Evolutionary conservation across 2,113 vertebrate species (phyloP).

Genomic region (Thamnaconus septentrionalis): DNA sequence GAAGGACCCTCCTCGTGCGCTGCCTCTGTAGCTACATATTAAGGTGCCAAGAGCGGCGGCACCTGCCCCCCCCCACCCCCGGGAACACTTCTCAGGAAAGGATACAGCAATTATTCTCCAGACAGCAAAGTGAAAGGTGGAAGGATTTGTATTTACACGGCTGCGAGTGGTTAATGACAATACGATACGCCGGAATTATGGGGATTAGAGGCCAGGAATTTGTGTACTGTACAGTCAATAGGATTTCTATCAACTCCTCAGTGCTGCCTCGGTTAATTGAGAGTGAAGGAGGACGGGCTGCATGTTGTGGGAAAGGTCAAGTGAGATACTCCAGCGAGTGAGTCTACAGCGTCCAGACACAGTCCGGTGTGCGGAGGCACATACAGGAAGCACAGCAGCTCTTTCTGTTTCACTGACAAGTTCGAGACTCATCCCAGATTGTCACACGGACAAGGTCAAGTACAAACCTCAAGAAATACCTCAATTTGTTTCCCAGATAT

Average conservation of each 20-base stretch:
- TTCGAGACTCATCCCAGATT: too few relatives aligned
- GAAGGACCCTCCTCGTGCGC: constrained; percentile 42
- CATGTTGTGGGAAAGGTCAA: constrained; percentile 26
- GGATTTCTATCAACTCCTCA: constrained; percentile 55
- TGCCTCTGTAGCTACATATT: constrained; percentile 38
- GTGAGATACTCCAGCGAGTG: background rate
- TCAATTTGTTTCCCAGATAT: too few relatives aligned
- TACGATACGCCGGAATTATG: constrained; percentile 70
- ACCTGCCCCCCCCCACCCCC: constrained; percentile 54
- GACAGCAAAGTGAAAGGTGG: constrained; percentile 60
- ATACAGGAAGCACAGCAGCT: too few relatives aligned
- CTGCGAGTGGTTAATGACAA: constrained; percentile 71
- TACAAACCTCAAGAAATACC: too few relatives aligned
- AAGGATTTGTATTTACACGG: constrained; percentile 69
- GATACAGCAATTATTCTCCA: constrained; percentile 74
- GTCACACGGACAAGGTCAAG: too few relatives aligned
- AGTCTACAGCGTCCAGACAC: too few relatives aligned
- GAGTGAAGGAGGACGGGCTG: constrained; percentile 2
- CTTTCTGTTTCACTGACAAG: too few relatives aligned
- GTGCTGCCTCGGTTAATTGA: constrained; percentile 40
- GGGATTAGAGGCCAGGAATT: constrained; percentile 62
- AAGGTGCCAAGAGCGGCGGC: constrained; percentile 44
- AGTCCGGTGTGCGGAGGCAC: too few relatives aligned
- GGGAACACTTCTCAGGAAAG: constrained; percentile 62
- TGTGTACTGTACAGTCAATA: constrained; percentile 39